phyloP scores from a whole-genome alignment of 1,140 invertebrate genomes.

The Atta texana region DNA sequence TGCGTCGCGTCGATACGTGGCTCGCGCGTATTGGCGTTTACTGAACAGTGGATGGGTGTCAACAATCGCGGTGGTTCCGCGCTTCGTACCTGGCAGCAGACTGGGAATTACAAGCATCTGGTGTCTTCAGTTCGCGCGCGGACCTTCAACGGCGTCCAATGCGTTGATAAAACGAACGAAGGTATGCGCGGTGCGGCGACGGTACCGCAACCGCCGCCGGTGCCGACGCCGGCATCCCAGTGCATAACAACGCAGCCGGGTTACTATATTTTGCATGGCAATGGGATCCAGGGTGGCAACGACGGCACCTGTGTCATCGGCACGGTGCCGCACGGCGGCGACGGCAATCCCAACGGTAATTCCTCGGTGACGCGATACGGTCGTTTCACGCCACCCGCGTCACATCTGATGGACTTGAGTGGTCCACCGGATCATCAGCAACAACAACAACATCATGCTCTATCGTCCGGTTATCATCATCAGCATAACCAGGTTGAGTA shows the following conservation, averaged over 20 bases:
- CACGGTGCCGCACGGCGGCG: conserved; percentile 56
- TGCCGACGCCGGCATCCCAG: conserved; percentile 20
- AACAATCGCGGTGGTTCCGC: background rate
- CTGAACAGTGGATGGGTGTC: conserved; percentile 2
- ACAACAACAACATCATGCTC: conserved; percentile 34
- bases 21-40: background rate
- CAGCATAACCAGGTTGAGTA: conserved; percentile 68
- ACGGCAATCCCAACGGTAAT: conserved; percentile 78
- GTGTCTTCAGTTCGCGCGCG: background rate
- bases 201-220: conserved; percentile 1
- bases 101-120: too few species aligned
- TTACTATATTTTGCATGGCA: background rate
- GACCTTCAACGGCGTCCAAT: background rate
- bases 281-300: background rate
- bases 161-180: background rate
- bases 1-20: background rate
- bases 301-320: background rate
- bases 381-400: conserved; percentile 75
- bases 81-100: background rate
- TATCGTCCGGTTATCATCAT: conserved; percentile 56
- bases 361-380: conserved; percentile 78
- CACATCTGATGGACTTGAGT: conserved; percentile 81
- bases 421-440: conserved; percentile 57
- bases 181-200: conserved; percentile 17
- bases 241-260: background rate